Evolutionary conservation across 2,797 vertebrate genomes (phyloP), one percentile per base, ranked within the genome.

Genomic region (Allobates femoralis): DNA sequence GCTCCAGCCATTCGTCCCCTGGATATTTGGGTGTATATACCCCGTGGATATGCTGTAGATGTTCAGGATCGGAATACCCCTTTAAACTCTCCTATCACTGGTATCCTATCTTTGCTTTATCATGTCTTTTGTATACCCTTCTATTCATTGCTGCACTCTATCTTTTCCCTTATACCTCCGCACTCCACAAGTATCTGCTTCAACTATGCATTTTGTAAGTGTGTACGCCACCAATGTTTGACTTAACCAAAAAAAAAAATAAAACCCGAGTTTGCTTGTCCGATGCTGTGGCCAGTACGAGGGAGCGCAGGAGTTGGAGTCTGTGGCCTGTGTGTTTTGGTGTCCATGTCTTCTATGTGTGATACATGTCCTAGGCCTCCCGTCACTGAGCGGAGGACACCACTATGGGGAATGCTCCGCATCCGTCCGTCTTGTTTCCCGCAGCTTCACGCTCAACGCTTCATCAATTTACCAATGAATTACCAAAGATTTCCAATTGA

Each of bases 171-270:
- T 81, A 67, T 23, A 28, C 62, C 34, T 69, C 53, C 64, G 46
- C 76, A 41, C 62, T 82, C 73, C 28, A 76, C 83, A 84, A 77
- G 74, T 84, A 64, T 84, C 83, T 66, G 3, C 83, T 66, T 51
- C 82, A 84, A n/a, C 73, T 76, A 76, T 84, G 64, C 56, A 18
- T 50, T 77, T 77, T 66, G 58, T 21, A 85, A 64, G 79, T 76
- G 66, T 83, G 32, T 83, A 83, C 55, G 16, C 7, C 53, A 74
- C 69, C 32, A 67, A 67, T 51, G 60, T 80, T 64, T 66, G n/a
- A 28, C 46, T 30, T 80, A 0, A 28, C 14, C 21, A 30, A 30
- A 26, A 34, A 32, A 32, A 18, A 12, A 51, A 73, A 46, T 8
- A 8, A 46, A 46, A 46, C 4, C 11, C 50, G 3, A 71, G n/a